Conservation (phyloP, 2,797 vertebrate species). For the Okamejei kenojei region DNA sequence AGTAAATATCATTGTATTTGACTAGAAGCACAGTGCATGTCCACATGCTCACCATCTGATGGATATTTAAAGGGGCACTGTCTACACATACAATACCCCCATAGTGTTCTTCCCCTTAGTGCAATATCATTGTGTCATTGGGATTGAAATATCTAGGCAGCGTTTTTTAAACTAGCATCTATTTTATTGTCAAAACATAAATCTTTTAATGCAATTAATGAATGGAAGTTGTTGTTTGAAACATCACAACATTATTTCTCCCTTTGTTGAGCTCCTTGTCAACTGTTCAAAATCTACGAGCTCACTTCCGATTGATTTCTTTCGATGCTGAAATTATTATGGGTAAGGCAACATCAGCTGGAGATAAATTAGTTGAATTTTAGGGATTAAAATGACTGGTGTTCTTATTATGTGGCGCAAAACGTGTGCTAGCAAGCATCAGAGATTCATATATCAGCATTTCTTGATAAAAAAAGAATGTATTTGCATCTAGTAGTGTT, state of each 20-base stretch:
- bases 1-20: too few species aligned
- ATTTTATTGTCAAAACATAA: not conserved
- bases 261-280: not conserved
- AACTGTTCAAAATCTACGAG: not conserved
- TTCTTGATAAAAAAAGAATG: not conserved
- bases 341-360: not conserved
- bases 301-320: not conserved
- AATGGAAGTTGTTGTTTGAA: not conserved
- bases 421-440: not conserved
- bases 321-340: not conserved
- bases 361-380: conserved; percentile 2
- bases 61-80: too few species aligned
- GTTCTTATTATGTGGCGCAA: not conserved
- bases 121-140: too few species aligned
- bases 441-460: not conserved
- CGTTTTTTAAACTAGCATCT: too few species aligned
- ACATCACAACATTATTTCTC: not conserved
- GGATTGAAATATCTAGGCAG: too few species aligned
- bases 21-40: too few species aligned
- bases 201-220: not conserved
- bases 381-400: not conserved
- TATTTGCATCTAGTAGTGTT: not conserved
- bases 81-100: too few species aligned
- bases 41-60: too few species aligned
- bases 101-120: too few species aligned